Base-by-base conservation (phyloP, 2,797 vertebrate genomes). In the Artibeus lituratus region DNA sequence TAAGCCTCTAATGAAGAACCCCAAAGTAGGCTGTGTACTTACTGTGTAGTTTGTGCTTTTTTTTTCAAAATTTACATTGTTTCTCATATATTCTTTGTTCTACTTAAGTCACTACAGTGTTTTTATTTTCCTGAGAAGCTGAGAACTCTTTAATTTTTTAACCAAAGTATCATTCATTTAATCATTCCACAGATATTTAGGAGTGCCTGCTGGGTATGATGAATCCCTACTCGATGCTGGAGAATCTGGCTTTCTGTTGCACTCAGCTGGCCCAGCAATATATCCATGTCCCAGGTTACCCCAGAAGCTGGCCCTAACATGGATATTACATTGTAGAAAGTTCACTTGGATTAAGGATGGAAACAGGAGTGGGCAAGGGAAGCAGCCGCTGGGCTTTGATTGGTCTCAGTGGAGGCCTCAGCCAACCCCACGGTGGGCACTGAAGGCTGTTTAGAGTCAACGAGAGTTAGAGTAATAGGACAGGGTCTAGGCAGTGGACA, bases 51-150 rank as follows among this genome's bases (percentile, higher is more conserved):
- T 83, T 88, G 42, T 88, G 4, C 21, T 72, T 84, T 73, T 24
- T 76, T 72, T 37, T 37, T 37, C 22, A 70, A 51, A 10, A 29
- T 70, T 44, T 84, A 29, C 24, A 16, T 82, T 65, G 76, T 87
- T 84, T 11, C n/a, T 85, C 32, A 94, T 14, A 49, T 35, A 39
- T 29, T 72, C n/a, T 80, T 77, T 83, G 51, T 24, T 57, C 22
- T 97, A 37, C 47, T 91, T 44, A 90, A 94, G 53, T 92, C 67
- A 72, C 18, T 44, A 1, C 29, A 14, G 21, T 69, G 47, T 39
- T 85, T 85, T 93, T 77, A 76, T 81, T 80, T 96, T 88, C 74
- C 82, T 62, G 47, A 70, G 62, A 94, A 86, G n/a, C 67, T 53
- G 44, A 84, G 70, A 76, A 84, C 10, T 65, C 67, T 21, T 16